Conservation (phyloP, 2,113 vertebrate species). For the Siniperca knerii region DNA sequence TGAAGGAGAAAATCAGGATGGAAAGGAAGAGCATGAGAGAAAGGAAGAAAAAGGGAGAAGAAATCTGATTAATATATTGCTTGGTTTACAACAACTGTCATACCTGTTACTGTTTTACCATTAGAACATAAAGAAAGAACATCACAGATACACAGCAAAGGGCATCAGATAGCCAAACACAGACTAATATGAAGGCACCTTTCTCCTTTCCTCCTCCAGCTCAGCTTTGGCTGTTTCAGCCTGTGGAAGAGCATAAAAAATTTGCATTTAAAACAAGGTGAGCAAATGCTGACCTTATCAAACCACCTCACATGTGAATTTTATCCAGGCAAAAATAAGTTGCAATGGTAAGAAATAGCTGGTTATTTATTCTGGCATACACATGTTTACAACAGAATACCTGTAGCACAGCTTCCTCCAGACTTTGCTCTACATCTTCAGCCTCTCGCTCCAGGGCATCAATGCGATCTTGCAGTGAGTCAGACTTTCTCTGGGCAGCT, state of each 20-base stretch:
- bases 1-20: not conserved
- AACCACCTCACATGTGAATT: not conserved
- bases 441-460: conserved; percentile 80
- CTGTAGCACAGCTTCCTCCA: conserved; percentile 87
- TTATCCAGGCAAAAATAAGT: not conserved
- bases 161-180: not conserved
- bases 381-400: conserved; percentile 41
- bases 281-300: not conserved
- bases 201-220: conserved; percentile 79
- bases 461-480: conserved; percentile 82
- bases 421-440: conserved; percentile 77
- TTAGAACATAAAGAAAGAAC: not conserved
- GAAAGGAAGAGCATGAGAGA: not conserved
- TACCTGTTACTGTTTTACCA: not conserved
- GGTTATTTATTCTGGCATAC: not conserved
- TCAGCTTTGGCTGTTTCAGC: conserved; percentile 87
- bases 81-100: not conserved
- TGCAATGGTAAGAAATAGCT: not conserved
- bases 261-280: not conserved
- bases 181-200: conserved; percentile 44
- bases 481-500: conserved; percentile 85
- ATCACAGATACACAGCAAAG: not conserved
- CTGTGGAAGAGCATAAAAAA: conserved; percentile 25
- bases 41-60: not conserved
- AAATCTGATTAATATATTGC: conserved; percentile 3